Conservation (phyloP, 2,797 vertebrate species). For the Aeoliscus strigatus region DNA sequence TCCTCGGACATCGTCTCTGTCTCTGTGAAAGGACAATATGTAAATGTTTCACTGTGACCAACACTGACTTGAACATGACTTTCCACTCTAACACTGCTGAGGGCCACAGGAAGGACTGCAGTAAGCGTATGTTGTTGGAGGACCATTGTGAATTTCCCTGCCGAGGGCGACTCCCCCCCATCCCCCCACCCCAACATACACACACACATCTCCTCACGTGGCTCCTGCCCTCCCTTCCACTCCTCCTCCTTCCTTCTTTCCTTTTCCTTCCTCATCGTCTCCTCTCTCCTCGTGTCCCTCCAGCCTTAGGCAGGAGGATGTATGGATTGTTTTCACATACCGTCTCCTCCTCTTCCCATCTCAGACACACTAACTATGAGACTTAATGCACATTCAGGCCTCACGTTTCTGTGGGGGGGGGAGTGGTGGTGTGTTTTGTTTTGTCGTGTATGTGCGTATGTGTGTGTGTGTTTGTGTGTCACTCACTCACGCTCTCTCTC, state of each 20-base stretch:
- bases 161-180: conserved; percentile 11
- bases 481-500: conserved; percentile 14
- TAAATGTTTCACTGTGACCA: no score
- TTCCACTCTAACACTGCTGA: no score
- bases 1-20: no score
- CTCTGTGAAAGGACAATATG: no score
- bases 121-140: no score
- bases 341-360: conserved; percentile 16
- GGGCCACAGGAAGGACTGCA: no score
- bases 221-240: conserved; percentile 13
- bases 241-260: conserved; percentile 13
- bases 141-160: conserved; percentile 9
- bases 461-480: conserved; percentile 21
- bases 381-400: conserved; percentile 10
- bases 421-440: conserved; percentile 30
- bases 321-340: conserved; percentile 15
- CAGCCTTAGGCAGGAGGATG: no score
- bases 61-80: no score
- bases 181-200: no score
- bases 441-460: conserved; percentile 16
- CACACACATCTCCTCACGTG: no score
- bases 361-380: conserved; percentile 24
- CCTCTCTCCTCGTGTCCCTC: conserved; percentile 1
- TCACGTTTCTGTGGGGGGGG: conserved; percentile 12
- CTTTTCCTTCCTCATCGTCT: conserved; percentile 11